Evolutionary conservation across 2,888 invertebrate species (phyloP), one percentile per base, ranked within the genome.

Genomic region (Drosophila recens): DNA sequence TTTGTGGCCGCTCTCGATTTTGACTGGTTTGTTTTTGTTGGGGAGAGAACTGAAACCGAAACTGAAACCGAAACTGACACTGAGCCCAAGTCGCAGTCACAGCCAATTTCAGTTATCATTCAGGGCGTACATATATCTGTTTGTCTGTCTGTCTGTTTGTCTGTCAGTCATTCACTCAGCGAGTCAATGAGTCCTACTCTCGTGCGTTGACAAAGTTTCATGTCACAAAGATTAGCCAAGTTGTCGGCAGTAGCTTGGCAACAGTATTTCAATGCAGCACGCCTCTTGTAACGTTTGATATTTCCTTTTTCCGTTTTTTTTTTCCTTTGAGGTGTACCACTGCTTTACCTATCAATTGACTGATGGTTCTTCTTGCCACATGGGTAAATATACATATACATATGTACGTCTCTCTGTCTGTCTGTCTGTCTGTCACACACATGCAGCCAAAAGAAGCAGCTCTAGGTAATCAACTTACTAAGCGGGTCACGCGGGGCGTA

Each of bases 221-320:
- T 71, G 80, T 75, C 70, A 67, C 67, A 72, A 72, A 83, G 81
- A 82, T 82, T 76, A 80, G 81, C 67, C 72, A 71, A 80, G 67
- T 80, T 81, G 68, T 82, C 67, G 68, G 69, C 33, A 46, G 76
- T 36, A 46, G 76, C 65, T 73, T 59, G 61, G 67, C 63, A 63
- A 56, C 64, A 53, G 51, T 51, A 64, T 72, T 58, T 38, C 46
- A 9, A 40, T 72, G 49, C 62, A 45, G 49, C 59, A 71, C 46
- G 66, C 65, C 65, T 57, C 56, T 36, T 63, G 64, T 56, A 67
- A 30, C 62, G 27, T 54, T 62, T 67, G 62, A 52, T 43, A 52
- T 58, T 13, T 1, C n/a, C 49, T 48, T 17, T 15, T 9, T 15
- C 2, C 15, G n/a, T n/a, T 30, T 48, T 48, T 23, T 13, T 46